These are phyloP conservation scores for Darevskia mixta DNA, from an alignment of 2,797 vertebrate species.

Conservation along the genomic window DNA sequence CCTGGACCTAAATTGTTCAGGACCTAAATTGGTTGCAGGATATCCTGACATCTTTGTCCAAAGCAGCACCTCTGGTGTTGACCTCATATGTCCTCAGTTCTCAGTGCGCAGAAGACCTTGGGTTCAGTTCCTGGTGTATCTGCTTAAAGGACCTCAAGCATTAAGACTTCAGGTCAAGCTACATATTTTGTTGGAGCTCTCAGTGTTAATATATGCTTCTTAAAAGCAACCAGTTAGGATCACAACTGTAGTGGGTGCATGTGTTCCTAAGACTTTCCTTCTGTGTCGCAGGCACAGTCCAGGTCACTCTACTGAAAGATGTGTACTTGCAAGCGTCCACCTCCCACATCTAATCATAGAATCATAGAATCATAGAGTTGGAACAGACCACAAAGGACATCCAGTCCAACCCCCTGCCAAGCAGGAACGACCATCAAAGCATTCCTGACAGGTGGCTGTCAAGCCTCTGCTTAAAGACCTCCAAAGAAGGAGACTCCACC, in stretches of 20 bases:
- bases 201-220: background rate
- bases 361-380: too few relatives aligned
- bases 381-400: too few relatives aligned
- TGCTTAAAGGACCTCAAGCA: background rate
- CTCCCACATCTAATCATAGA: too few relatives aligned
- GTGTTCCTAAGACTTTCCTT: background rate
- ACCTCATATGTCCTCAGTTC: background rate
- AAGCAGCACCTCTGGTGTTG: background rate
- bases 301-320: too few relatives aligned
- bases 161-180: too few relatives aligned
- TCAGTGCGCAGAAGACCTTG: background rate
- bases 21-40: slow-evolving; percentile 30
- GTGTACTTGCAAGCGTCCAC: background rate
- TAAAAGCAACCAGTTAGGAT: background rate
- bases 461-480: too few relatives aligned
- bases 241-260: background rate
- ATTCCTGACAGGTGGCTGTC: too few relatives aligned
- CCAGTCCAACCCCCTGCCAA: too few relatives aligned
- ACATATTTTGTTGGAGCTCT: background rate
- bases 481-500: too few relatives aligned
- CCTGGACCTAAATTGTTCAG: too few relatives aligned
- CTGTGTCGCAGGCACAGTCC: background rate
- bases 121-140: too few relatives aligned
- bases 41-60: slow-evolving; percentile 39
- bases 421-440: too few relatives aligned